A percentile compares a stretch with the other conserved stretches of the same genome.
phyloP scores from a whole-genome alignment of 2,888 invertebrate genomes.

The Drosophila nigritarsus region DNA sequence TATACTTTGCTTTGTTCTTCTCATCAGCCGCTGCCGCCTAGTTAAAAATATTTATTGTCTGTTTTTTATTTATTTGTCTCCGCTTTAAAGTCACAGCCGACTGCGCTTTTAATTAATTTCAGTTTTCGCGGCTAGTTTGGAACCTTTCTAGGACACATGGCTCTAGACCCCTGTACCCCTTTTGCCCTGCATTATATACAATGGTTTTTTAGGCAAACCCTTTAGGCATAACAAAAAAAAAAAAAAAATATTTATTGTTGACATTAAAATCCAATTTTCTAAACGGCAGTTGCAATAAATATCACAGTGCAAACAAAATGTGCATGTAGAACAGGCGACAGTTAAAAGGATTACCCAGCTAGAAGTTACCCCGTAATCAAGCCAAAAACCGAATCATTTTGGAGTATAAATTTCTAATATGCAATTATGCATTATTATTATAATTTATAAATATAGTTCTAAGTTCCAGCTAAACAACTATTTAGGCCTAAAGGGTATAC shows the following conservation, averaged over 20 bases:
- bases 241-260: slow-evolving; percentile 31
- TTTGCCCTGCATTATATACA: slow-evolving; percentile 15
- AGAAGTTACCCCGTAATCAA: neutral
- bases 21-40: neutral
- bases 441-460: neutral
- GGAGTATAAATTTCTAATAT: neutral
- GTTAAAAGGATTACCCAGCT: neutral
- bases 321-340: slow-evolving; percentile 2
- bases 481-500: neutral
- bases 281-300: slow-evolving; percentile 43
- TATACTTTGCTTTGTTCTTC: slow-evolving; percentile 7
- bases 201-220: slow-evolving; percentile 1
- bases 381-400: neutral
- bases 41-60: neutral
- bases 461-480: neutral
- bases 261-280: slow-evolving; percentile 64
- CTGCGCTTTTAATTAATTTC: slow-evolving; percentile 30
- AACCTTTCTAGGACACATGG: neutral
- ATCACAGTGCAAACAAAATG: slow-evolving; percentile 26
- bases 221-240: neutral
- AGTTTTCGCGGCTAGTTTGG: slow-evolving; percentile 21
- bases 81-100: neutral
- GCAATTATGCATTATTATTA: neutral
- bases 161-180: neutral
- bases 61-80: slow-evolving; percentile 2